phyloP scores from a whole-genome alignment of 2,113 vertebrate species.

The Callorhinus ursinus region DNA sequence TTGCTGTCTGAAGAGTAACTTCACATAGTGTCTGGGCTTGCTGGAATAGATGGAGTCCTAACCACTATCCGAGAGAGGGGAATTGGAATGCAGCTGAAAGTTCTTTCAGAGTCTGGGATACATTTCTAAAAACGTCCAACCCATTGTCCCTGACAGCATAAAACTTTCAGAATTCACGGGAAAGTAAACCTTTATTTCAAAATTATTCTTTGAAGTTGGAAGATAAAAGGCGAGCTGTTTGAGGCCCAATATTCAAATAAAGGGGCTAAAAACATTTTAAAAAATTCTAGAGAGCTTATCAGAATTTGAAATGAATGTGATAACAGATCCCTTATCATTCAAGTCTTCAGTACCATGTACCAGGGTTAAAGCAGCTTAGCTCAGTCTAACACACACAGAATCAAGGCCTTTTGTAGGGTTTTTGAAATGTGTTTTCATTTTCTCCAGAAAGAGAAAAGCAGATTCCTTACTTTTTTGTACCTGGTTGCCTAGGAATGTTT shows the following conservation, averaged over 20 bases:
- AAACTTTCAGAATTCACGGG: constrained; percentile 48
- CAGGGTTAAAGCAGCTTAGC: constrained; percentile 49
- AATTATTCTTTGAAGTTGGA: constrained; percentile 71
- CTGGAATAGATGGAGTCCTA: not conserved
- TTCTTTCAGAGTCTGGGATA: not conserved
- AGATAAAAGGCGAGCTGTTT: constrained; percentile 74
- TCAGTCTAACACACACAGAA: not conserved
- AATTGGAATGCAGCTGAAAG: not conserved
- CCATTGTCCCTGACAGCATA: constrained; percentile 1
- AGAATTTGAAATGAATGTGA: constrained; percentile 68
- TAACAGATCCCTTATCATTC: constrained; percentile 30
- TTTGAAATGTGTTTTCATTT: constrained; percentile 72
- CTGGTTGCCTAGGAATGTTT: constrained; percentile 34
- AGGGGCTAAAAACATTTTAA: constrained; percentile 39
- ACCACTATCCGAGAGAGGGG: not conserved
- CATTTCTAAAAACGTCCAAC: not conserved
- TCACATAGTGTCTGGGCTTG: fast-evolving
- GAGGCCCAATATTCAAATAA: constrained; percentile 46
- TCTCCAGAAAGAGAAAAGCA: constrained; percentile 43
- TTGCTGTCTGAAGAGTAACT: not conserved
- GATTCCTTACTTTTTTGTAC: constrained; percentile 42
- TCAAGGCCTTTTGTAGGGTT: constrained; percentile 55
- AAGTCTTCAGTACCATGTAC: not conserved
- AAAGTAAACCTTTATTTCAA: constrained; percentile 68
- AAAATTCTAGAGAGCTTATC: constrained; percentile 51